A percentile compares a stretch with the other conserved stretches of the same genome.
phyloP scores from a whole-genome alignment of 2,888 invertebrate genomes.

The Epistrophella euchroma region DNA sequence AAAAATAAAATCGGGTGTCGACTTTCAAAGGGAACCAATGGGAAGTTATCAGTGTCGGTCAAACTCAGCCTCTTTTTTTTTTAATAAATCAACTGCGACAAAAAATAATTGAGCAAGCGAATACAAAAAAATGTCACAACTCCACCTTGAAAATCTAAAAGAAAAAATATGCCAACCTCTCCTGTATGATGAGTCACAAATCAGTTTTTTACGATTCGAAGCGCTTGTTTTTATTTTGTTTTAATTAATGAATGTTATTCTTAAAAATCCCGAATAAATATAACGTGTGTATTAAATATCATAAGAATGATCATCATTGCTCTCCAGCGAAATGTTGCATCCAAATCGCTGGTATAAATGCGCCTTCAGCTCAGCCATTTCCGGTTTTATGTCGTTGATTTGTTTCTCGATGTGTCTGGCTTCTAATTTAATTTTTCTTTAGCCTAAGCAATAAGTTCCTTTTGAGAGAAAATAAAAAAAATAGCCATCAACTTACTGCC shows the following conservation, averaged over 20 bases:
- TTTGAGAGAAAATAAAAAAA: constrained; percentile 79
- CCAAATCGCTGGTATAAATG: constrained; percentile 98
- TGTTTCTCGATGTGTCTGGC: constrained; percentile 89
- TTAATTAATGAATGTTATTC: constrained; percentile 51
- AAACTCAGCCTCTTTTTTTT: too few species aligned
- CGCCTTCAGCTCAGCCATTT: constrained; percentile 94
- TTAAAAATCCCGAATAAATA: constrained; percentile 60
- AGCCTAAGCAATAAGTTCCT: constrained; percentile 90
- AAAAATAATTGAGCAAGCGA: too few species aligned
- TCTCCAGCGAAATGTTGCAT: constrained; percentile 97
- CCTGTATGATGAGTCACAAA: neutral
- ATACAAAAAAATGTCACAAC: too few species aligned
- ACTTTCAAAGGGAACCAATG: too few species aligned
- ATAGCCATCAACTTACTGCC: neutral
- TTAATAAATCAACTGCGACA: too few species aligned
- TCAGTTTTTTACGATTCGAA: constrained; percentile 20
- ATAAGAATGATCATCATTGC: constrained; percentile 87
- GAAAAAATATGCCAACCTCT: neutral
- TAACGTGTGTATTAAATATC: constrained; percentile 61
- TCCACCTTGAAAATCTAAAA: neutral
- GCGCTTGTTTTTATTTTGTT: constrained; percentile 31
- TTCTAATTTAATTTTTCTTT: constrained; percentile 89
- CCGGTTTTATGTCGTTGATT: constrained; percentile 88
- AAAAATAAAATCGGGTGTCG: too few species aligned
- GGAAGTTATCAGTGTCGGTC: too few species aligned